These are phyloP conservation scores for Acrossocheilus fasciatus DNA, from an alignment of 2,797 vertebrate genomes.

Conservation along the genomic window DNA sequence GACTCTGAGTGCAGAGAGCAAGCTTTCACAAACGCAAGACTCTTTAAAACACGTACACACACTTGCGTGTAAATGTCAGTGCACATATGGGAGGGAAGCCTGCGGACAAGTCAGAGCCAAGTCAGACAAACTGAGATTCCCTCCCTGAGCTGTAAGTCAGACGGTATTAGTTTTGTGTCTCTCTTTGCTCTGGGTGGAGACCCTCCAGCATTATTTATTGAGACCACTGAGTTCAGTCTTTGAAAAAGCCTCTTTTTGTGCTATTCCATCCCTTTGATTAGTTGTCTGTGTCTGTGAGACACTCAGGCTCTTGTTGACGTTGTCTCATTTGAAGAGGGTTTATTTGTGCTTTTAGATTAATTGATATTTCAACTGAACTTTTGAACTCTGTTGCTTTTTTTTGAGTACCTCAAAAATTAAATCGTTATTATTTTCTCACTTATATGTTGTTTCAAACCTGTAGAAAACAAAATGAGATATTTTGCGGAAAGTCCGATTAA, in stretches of 20 bases:
- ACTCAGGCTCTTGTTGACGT: not conserved
- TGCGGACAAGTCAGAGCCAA: slow-evolving; percentile 46
- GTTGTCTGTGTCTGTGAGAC: not conserved
- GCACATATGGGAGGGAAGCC: slow-evolving; percentile 57
- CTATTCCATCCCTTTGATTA: not conserved
- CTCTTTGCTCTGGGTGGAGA: slow-evolving; percentile 10
- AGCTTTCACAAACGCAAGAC: not conserved
- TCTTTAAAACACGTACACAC: not conserved
- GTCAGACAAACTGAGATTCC: slow-evolving; percentile 45
- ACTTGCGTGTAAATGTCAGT: not conserved
- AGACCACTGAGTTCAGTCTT: slow-evolving; percentile 6
- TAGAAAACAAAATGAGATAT: not conserved
- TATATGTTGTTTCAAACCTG: not conserved
- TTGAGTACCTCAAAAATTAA: not conserved
- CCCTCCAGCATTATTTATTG: slow-evolving; percentile 13
- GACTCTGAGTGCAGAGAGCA: not conserved
- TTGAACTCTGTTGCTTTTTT: not conserved
- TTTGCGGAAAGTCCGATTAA: not conserved
- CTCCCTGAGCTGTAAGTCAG: slow-evolving; percentile 5
- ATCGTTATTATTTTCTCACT: not conserved
- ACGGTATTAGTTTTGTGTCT: not conserved
- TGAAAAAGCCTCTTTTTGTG: not conserved
- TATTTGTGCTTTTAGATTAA: slow-evolving; percentile 6
- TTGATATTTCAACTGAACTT: not conserved
- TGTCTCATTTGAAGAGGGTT: not conserved